phyloP scores from a whole-genome alignment of 2,797 vertebrate genomes.

The Loris lydekkerianus region DNA sequence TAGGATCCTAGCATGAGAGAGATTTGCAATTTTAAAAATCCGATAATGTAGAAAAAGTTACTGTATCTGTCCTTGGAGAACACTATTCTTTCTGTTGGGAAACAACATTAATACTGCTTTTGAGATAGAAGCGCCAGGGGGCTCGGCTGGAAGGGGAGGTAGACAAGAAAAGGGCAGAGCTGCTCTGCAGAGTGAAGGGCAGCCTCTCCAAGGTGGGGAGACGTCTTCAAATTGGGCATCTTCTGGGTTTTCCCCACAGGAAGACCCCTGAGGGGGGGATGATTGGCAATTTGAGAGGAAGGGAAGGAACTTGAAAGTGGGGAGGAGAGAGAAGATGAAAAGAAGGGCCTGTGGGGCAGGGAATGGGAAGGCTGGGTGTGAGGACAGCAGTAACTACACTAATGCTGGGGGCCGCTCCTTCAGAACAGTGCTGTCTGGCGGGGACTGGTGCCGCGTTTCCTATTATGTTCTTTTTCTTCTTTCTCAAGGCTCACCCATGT shows the following conservation, averaged over 20 bases:
- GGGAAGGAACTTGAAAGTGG: background rate
- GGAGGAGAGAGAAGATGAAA: background rate
- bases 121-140: background rate
- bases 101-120: background rate
- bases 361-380: background rate
- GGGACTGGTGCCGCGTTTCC: background rate
- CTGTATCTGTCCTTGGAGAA: background rate
- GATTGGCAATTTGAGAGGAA: background rate
- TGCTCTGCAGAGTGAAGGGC: background rate
- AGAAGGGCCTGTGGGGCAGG: background rate
- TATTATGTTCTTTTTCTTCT: background rate
- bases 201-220: background rate
- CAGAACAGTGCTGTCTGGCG: background rate
- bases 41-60: background rate
- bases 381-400: fast-evolving
- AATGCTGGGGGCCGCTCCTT: background rate
- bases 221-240: background rate
- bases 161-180: background rate
- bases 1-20: background rate
- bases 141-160: background rate
- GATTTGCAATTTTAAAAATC: background rate
- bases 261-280: background rate
- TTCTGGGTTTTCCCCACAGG: background rate
- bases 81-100: background rate
- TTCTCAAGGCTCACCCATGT: background rate